phyloP scores from a whole-genome alignment of 2,888 invertebrate genomes.

The Allygus modestus region DNA sequence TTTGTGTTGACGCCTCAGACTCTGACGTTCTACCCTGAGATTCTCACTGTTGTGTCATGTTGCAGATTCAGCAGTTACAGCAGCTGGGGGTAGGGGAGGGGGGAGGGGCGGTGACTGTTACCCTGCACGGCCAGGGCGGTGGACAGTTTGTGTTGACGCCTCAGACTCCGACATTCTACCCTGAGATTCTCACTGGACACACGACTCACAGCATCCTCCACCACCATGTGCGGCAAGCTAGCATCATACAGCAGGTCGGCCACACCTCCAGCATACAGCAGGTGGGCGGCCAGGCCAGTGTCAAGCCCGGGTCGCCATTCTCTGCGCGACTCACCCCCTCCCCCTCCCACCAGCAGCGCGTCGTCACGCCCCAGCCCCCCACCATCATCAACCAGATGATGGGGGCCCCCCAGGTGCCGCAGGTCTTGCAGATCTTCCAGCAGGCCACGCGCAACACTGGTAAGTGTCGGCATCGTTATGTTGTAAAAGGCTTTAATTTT shows the following conservation, averaged over 20 bases:
- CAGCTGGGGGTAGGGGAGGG: constrained; percentile 75
- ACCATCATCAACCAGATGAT: constrained; percentile 66
- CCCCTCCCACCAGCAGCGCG: constrained; percentile 70
- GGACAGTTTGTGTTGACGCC: constrained; percentile 46
- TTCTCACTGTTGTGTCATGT: not conserved
- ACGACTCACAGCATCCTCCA: constrained; percentile 69
- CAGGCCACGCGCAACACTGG: constrained; percentile 69
- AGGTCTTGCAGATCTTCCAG: constrained; percentile 69
- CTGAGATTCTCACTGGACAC: constrained; percentile 63
- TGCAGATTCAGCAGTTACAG: constrained; percentile 70
- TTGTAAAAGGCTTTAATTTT: too few species aligned
- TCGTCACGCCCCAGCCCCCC: constrained; percentile 68
- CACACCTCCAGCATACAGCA: constrained; percentile 71
- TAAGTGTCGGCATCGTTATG: too few species aligned
- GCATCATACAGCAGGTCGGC: constrained; percentile 69
- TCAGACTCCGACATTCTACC: constrained; percentile 42
- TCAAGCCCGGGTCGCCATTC: constrained; percentile 70
- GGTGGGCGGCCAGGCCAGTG: constrained; percentile 66
- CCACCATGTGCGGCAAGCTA: constrained; percentile 71
- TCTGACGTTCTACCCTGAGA: constrained; percentile 37
- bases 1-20: constrained; percentile 41
- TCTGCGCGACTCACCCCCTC: constrained; percentile 71
- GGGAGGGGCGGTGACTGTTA: constrained; percentile 73
- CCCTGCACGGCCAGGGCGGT: constrained; percentile 70
- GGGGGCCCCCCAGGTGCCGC: constrained; percentile 67